Percentiles rank a stretch among this genome's conserved stretches.
Conservation (phyloP, 2,113 vertebrate species). For the Poicephalus gulielmi region DNA sequence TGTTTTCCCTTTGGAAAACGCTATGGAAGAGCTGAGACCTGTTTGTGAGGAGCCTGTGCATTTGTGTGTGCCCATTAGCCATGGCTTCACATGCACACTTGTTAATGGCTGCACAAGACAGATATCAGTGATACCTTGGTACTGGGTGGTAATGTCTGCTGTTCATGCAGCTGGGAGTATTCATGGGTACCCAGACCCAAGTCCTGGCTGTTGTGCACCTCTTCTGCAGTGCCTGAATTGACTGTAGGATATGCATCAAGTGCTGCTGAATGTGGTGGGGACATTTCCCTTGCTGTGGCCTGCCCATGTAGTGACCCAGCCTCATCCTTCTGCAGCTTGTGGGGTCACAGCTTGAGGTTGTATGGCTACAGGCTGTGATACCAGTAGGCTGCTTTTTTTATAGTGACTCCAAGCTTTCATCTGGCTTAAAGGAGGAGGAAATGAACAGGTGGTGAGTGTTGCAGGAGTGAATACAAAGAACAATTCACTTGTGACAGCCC, state of each 20-base stretch:
- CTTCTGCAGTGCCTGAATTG: fast-evolving
- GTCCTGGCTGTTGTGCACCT: fast-evolving
- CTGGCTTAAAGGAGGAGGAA: neutral
- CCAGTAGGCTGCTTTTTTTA: neutral
- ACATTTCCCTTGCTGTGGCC: fast-evolving
- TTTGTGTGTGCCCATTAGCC: fast-evolving
- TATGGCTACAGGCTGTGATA: neutral
- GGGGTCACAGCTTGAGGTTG: neutral
- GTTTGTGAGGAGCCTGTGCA: neutral
- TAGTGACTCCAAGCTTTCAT: neutral
- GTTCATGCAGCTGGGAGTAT: fast-evolving
- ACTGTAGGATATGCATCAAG: fast-evolving
- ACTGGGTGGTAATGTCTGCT: fast-evolving
- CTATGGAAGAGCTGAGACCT: fast-evolving
- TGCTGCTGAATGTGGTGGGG: neutral
- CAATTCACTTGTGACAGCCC: neutral
- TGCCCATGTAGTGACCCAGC: fast-evolving
- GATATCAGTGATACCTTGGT: fast-evolving
- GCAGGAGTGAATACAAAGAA: neutral
- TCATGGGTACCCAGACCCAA: fast-evolving
- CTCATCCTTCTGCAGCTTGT: fast-evolving
- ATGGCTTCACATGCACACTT: fast-evolving
- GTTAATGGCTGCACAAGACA: fast-evolving
- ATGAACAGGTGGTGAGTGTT: slow-evolving; percentile 24
- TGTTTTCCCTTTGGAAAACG: neutral